These are phyloP conservation scores for Drosophila basisetae DNA, from an alignment of 2,888 invertebrate genomes.

Conservation along the genomic window DNA sequence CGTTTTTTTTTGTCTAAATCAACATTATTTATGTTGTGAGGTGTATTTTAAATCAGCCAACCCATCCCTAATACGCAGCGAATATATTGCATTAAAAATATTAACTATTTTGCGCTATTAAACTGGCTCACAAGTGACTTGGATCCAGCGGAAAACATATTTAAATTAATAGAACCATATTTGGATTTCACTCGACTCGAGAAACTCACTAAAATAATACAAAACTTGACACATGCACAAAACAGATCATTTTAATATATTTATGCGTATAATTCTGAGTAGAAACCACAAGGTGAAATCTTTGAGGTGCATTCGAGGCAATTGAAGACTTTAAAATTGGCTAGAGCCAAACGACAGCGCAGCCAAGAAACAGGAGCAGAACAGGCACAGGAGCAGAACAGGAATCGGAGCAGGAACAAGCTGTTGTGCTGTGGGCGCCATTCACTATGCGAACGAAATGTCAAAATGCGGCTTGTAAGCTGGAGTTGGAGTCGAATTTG, in stretches of 20 bases:
- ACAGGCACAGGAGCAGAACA: conserved; percentile 18
- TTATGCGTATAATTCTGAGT: conserved; percentile 22
- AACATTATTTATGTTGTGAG: neutral
- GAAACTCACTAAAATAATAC: neutral
- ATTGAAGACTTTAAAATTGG: conserved; percentile 37
- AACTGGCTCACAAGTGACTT: neutral
- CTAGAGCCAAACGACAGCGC: conserved; percentile 52
- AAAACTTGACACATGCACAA: conserved; percentile 11
- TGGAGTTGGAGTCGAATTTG: conserved; percentile 11
- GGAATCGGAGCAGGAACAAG: conserved; percentile 40
- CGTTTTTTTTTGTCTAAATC: neutral
- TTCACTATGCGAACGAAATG: conserved; percentile 56
- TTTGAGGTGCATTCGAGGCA: conserved; percentile 41
- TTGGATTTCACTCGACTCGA: neutral
- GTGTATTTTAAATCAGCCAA: neutral
- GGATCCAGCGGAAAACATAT: neutral
- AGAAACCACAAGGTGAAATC: conserved; percentile 49
- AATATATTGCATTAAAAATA: neutral
- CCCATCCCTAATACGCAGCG: neutral
- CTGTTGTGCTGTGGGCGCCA: conserved; percentile 67
- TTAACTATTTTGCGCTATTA: neutral
- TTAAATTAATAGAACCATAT: neutral
- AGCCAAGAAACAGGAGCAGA: conserved; percentile 15
- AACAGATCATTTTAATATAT: neutral
- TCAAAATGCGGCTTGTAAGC: conserved; percentile 44